Conservation (phyloP, 37 sponge, comb jelly and placozoan genomes). For the Amphimedon queenslandica region DNA sequence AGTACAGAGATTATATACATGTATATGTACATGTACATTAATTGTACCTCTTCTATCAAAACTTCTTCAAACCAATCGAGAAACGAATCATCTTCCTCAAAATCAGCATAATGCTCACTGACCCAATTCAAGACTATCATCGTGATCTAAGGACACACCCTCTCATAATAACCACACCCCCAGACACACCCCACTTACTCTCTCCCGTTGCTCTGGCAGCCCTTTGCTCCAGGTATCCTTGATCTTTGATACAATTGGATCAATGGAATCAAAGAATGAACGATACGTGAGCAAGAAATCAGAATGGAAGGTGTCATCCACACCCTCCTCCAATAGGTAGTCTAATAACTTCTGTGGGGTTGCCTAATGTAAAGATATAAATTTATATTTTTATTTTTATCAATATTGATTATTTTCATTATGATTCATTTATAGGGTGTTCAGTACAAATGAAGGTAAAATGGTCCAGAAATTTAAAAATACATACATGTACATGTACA, state of each 20-base stretch:
- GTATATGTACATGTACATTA: too few species aligned
- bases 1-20: too few species aligned
- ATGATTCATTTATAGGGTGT: too few species aligned
- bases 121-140: slow-evolving; percentile 66
- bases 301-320: slow-evolving; percentile 69
- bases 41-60: slow-evolving; percentile 49
- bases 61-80: slow-evolving; percentile 67
- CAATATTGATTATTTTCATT: neutral
- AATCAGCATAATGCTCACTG: slow-evolving; percentile 72
- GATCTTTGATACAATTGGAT: slow-evolving; percentile 44
- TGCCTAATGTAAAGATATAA: slow-evolving; percentile 31
- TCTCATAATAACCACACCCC: neutral
- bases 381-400: neutral
- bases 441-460: too few species aligned
- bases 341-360: slow-evolving; percentile 69
- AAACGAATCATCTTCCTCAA: slow-evolving; percentile 52
- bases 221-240: slow-evolving; percentile 37
- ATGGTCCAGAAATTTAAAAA: neutral
- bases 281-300: slow-evolving; percentile 85
- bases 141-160: slow-evolving; percentile 16
- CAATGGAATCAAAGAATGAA: slow-evolving; percentile 56
- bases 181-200: slow-evolving; percentile 27
- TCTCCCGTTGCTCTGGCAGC: slow-evolving; percentile 21
- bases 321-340: slow-evolving; percentile 56
- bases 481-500: neutral